Conservation (phyloP, 2,113 vertebrate species). For the Desmodus rotundus region DNA sequence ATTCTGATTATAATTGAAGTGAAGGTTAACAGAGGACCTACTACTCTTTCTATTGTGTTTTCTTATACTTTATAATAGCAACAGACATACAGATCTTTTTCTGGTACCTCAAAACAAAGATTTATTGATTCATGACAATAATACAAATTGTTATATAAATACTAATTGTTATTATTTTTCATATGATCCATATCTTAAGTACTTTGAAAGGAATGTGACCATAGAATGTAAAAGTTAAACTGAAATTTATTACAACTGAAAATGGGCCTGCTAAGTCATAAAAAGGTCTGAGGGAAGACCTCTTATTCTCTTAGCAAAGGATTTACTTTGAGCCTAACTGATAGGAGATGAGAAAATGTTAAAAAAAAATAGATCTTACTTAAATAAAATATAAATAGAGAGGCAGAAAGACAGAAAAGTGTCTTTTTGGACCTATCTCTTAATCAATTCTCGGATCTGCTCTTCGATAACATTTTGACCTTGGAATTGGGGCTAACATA, state of each 20-base stretch:
- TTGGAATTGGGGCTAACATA: constrained; percentile 1
- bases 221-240: constrained; percentile 18
- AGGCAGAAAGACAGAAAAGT: background rate
- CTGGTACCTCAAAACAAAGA: background rate
- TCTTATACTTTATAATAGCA: background rate
- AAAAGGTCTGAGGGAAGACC: background rate
- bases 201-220: background rate
- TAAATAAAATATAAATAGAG: background rate
- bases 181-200: background rate
- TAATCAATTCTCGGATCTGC: background rate
- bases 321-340: background rate
- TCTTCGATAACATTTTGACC: constrained; percentile 14
- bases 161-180: background rate
- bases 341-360: background rate
- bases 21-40: background rate
- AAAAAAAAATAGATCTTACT: too few relatives aligned
- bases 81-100: background rate
- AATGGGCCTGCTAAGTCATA: background rate
- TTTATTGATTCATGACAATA: background rate
- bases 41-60: background rate
- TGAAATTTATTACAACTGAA: constrained; percentile 4
- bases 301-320: background rate
- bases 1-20: background rate
- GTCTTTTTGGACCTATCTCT: background rate
- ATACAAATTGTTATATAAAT: background rate